Conservation (phyloP, 2,113 vertebrate species). For the Podiceps cristatus region DNA sequence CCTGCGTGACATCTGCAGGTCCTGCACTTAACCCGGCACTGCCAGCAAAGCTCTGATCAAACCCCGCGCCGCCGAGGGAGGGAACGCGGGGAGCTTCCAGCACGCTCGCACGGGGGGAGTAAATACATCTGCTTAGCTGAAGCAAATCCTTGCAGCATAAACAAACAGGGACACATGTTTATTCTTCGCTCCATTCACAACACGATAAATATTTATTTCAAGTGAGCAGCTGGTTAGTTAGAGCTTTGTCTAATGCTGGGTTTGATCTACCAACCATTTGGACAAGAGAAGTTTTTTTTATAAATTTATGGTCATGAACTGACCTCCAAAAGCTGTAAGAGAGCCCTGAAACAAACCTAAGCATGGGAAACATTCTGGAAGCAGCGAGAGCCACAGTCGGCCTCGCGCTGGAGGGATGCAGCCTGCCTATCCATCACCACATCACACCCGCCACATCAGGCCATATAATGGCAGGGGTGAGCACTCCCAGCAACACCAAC, state of each 20-base stretch:
- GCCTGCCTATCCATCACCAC: background rate
- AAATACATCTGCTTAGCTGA: background rate
- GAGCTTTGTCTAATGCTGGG: background rate
- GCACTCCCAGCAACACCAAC: background rate
- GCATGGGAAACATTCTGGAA: background rate
- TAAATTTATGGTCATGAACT: background rate
- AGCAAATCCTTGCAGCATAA: background rate
- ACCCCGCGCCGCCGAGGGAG: fast-evolving
- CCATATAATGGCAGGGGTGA: background rate
- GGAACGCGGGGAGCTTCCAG: background rate
- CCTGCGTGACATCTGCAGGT: fast-evolving
- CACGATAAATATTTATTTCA: conserved; percentile 37
- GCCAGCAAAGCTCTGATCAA: background rate
- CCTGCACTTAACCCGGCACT: background rate
- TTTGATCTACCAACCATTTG: background rate
- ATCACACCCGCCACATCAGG: background rate
- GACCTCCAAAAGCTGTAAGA: background rate
- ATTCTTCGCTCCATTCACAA: conserved; percentile 2
- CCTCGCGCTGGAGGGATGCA: background rate
- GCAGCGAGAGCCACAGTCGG: fast-evolving
- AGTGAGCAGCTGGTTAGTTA: conserved; percentile 9
- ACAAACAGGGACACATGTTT: conserved; percentile 42
- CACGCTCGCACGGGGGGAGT: background rate
- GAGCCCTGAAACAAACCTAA: background rate
- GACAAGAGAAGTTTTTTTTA: background rate